These are phyloP conservation scores for Anser cygnoides DNA, from an alignment of 2,113 vertebrate genomes.

Conservation along the genomic window DNA sequence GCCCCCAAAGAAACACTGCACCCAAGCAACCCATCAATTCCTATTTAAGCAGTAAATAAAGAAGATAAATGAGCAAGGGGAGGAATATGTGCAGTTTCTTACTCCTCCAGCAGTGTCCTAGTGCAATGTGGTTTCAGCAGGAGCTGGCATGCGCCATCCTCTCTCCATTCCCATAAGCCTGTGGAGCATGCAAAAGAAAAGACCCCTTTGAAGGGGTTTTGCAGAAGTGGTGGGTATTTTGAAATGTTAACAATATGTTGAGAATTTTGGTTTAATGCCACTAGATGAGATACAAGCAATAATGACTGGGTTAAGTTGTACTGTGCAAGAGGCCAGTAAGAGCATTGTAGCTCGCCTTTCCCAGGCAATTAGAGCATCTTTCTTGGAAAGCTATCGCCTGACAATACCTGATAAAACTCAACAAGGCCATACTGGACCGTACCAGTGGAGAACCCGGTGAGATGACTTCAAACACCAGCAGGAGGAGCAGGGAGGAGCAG, in stretches of 20 bases:
- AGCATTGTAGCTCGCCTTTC: neutral
- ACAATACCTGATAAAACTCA: neutral
- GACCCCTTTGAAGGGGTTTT: neutral
- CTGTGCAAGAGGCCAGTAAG: neutral
- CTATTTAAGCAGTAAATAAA: neutral
- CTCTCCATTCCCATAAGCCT: neutral
- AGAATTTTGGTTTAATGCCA: neutral
- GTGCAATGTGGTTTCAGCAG: neutral
- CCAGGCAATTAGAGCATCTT: neutral
- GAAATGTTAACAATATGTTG: neutral
- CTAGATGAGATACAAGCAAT: neutral
- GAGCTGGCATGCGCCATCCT: neutral
- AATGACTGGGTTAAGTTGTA: neutral
- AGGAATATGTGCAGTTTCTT: neutral
- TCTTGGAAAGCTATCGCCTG: neutral
- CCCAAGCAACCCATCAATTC: neutral
- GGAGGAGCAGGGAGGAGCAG: neutral
- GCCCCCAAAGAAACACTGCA: neutral
- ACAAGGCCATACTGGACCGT: neutral
- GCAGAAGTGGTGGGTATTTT: constrained; percentile 2
- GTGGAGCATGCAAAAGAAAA: neutral
- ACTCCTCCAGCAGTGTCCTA: neutral
- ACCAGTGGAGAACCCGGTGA: neutral
- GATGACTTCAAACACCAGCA: neutral
- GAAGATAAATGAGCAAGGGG: neutral